Evolutionary conservation across 1,140 invertebrate genomes (phyloP), one percentile per base, ranked within the genome.

Genomic region (Tetraneura akinire): DNA sequence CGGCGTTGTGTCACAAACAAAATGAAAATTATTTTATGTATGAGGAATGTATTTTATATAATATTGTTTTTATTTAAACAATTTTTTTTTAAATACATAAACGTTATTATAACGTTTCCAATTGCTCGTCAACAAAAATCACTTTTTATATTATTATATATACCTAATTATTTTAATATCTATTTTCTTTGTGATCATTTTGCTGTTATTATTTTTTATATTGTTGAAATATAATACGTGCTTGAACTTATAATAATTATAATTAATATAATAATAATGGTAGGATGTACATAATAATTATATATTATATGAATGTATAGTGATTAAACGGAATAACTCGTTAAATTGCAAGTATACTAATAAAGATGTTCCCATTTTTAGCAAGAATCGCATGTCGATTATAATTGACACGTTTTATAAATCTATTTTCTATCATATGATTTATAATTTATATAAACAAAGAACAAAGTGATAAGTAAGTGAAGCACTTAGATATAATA

Each of bases 381-480:
- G 21, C 6, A 23, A 14, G 55, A 23, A 57, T 26, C 26, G n/a
- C 8, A 37, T 37, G 8, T 37, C 32, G 32, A 60, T 60, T 60
- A 60, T 60, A 60, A 29, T 60, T 60, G 57, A 60, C 23, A 26
- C 26, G 57, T 29, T 60, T 16, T 6, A 60, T 60, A 60, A 26
- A 18, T 16, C 57, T 60, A 60, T 60, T 60, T 26, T 26, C 26
- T 57, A 23, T n/a, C n/a, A n/a, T n/a, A n/a, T n/a, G n/a, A n/a
- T n/a, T n/a, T n/a, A n/a, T n/a, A n/a, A n/a, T n/a, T n/a, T n/a
- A n/a, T n/a, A n/a, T n/a, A n/a, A n/a, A n/a, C n/a, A 3, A 37
- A 37, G 32, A 37, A 37, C 3, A 37, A 37, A 37, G 8, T 37
- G 8, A 37, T 37, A 37, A 37, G 32, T 37, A 37, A 37, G 3